Base-by-base conservation (phyloP, 2,888 invertebrate genomes). In the Macrophya alboannulata region DNA sequence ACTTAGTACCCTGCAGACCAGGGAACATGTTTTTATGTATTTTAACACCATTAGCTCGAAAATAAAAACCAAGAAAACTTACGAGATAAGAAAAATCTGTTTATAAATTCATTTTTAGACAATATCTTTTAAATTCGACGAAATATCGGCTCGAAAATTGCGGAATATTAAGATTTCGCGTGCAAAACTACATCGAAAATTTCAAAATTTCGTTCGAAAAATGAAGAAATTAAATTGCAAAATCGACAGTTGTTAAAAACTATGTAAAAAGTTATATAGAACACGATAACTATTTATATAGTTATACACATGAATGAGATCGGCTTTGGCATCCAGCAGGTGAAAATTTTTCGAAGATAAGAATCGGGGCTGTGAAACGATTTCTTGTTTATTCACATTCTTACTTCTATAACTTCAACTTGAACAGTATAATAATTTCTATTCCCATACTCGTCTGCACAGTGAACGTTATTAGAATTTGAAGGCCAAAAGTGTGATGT, bases 401-500 rank as follows among this genome's bases (percentile, higher is more conserved):
- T 12, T 68, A 68, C 6, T 68, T 68, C 15, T 68, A 31, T 68
- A 17, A 37, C n/a, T 55, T 77, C 37, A 9, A n/a, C n/a, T 76
- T 15, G 48, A 76, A 76, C 12, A 3, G 48, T 48, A 17, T n/a
- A n/a, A n/a, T n/a, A n/a, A n/a, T 40, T 71, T 43, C 72, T 43
- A 43, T 79, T 79, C 15, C 25, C n/a, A 79, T n/a, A n/a, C 37
- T 9, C 17, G 37, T 21, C 15, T 72, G 4, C 43, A 62, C 2
- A 51, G 51, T 45, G 59, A 59, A 40, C 45, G 72, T 74, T 74
- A 74, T 45, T 21, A 43, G n/a, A 45, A 43, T 45, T 43, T 4
- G 43, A 74, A 74, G 72, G 72, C 43, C 72, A 21, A 74, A 74
- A 17, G 37, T 37, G 68, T 6, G 45, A 74, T 74, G 5, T n/a